Evolutionary conservation across 2,797 vertebrate genomes (phyloP), one percentile per base, ranked within the genome.

Genomic region (Aplochiton taeniatus): DNA sequence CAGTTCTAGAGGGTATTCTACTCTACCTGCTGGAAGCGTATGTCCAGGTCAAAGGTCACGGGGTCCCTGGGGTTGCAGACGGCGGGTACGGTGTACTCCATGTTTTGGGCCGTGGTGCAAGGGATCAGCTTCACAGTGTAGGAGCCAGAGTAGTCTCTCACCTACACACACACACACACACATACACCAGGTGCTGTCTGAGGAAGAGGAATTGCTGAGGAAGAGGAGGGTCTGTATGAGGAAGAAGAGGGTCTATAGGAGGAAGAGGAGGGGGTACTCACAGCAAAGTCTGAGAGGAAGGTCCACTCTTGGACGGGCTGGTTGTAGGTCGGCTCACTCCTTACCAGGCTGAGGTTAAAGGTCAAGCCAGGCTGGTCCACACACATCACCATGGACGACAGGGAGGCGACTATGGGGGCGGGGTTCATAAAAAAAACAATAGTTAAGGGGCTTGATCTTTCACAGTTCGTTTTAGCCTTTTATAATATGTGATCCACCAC

Each of bases 91-190:
- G 74, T 90, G 85, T 94, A 96, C 53, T 95, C 93, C 65, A 94
- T 89, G 41, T 89, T 93, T 0, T 93, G 84, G 4, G 90, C 77
- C 0, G 93, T 85, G 4, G 92, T 93, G 54, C 96, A 98, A 1
- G 96, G 93, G 63, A 96, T 87, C 80, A 98, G 85, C 78, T 94
- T 96, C 61, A 98, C 91, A 0, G 89, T 95, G 77, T 96, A 98
- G 0, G 86, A 92, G n/a, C 96, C 96, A 0, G 96, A 97, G 76
- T 98, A 98, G 86, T 98, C 96, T 46, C 96, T 92, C n/a, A 98
- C 93, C 96, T 98, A 73, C 0, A 51, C 0, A 31, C 44, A 60
- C 43, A 58, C 53, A 20, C 47, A 9, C 13, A 57, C 0, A 65
- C 19, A 69, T 68, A 54, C 41, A 4, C 9, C 17, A 68, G 65